These are phyloP conservation scores for Incurvaria masculella DNA, from an alignment of 2,888 invertebrate genomes.

Conservation along the genomic window DNA sequence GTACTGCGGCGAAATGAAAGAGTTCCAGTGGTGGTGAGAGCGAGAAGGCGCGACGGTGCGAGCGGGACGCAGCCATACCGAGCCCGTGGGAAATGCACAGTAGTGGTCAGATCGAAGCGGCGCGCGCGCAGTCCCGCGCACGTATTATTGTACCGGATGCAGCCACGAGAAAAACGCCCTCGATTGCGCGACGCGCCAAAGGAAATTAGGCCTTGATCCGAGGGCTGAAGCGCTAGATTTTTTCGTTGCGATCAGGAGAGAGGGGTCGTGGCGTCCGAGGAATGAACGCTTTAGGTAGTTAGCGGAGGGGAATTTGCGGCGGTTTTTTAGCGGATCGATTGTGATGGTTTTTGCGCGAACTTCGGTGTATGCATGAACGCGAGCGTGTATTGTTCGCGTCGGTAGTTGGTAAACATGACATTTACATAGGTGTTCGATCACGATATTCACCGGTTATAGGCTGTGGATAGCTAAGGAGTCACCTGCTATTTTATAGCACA, in stretches of 20 bases:
- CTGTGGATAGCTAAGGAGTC: too few relatives aligned
- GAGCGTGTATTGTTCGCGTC: not conserved
- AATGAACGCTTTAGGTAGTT: constrained; percentile 35
- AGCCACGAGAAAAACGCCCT: not conserved
- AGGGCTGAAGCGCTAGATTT: too few relatives aligned
- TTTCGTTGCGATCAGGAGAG: too few relatives aligned
- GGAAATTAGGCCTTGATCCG: too few relatives aligned
- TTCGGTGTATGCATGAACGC: not conserved
- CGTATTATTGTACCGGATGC: constrained; percentile 50
- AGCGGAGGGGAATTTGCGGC: constrained; percentile 43
- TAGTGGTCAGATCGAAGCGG: constrained; percentile 55
- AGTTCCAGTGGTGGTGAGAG: constrained; percentile 48
- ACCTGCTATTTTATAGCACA: too few relatives aligned
- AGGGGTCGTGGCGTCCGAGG: too few relatives aligned
- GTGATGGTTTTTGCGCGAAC: constrained; percentile 41
- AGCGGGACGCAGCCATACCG: constrained; percentile 30
- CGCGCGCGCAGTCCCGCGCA: constrained; percentile 57
- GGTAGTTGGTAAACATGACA: not conserved
- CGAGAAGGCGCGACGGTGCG: constrained; percentile 34
- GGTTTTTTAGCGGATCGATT: constrained; percentile 53
- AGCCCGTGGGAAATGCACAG: constrained; percentile 59
- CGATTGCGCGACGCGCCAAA: too few relatives aligned
- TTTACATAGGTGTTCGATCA: not conserved
- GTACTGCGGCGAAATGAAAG: constrained; percentile 55
- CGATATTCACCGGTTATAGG: too few relatives aligned